Evolutionary conservation across 2,113 vertebrate genomes (phyloP), one percentile per base, ranked within the genome.

Genomic region (Uropsilus gracilis): DNA sequence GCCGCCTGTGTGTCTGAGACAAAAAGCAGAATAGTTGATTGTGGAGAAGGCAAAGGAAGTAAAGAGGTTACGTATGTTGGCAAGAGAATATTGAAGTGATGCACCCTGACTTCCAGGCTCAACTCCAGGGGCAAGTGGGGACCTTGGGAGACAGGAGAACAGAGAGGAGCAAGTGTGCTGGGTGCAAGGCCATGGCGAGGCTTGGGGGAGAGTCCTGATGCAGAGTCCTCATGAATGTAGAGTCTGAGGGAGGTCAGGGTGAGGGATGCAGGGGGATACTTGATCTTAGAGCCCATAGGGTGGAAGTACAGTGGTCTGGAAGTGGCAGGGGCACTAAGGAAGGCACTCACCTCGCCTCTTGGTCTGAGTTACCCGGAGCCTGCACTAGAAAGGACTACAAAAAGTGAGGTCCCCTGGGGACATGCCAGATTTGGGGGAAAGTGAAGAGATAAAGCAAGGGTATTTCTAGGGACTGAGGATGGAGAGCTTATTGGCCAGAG

Each of bases 1-100:
- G 92, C 87, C 0, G 5, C 76, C 93, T 94, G 14, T 22, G n/a
- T 81, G 93, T 90, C 91, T 96, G 75, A 91, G 84, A 82, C 53
- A 72, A 75, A 96, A 76, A 91, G 44, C 64, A 90, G 46, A 72
- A 30, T 7, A 81, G 57, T 2, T 61, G 75, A 71, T n/a, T 69
- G 6, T 68, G 44, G 53, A 86, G 76, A 66, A 89, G 42, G 71
- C 91, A 63, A 88, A 66, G 46, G 72, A 63, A 48, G 85, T 11
- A 78, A 59, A 64, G 61, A 93, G 12, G 59, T 39, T 50, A 75
- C 69, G 32, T n/a, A 6, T 46, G 30, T 46, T 46, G 63, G 63
- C 73, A 72, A 92, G 89, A 83, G 26, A 16, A 77, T n/a, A 14
- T 39, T 82, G 89, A 69, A 53, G 71, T 13, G 50, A 89, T 59